Evolutionary conservation across 2,888 invertebrate species (phyloP).

Genomic region (Leptopilina syphax): DNA sequence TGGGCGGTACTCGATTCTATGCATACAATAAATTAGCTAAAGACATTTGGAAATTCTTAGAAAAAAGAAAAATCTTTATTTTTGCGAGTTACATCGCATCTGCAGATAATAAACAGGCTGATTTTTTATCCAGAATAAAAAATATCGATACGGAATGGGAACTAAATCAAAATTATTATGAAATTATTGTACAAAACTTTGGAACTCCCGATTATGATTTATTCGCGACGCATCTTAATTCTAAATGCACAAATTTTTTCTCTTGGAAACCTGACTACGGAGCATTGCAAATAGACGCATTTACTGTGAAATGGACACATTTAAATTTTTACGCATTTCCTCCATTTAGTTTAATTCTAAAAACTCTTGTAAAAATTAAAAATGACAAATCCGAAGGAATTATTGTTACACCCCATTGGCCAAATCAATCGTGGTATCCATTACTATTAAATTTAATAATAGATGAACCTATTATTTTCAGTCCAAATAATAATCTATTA

Average conservation of each 20-base stretch:
- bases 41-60: background rate
- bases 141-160: conserved; percentile 44
- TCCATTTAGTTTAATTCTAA: conserved; percentile 48
- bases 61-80: background rate
- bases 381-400: conserved; percentile 46
- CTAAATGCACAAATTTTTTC: conserved; percentile 45
- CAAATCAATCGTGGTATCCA: conserved; percentile 47
- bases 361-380: conserved; percentile 44
- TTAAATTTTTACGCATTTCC: conserved; percentile 50
- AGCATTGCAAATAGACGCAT: background rate
- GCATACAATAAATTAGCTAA: background rate
- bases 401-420: conserved; percentile 43
- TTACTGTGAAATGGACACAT: conserved; percentile 43
- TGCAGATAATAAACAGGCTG: conserved; percentile 31
- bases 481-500: conserved; percentile 43
- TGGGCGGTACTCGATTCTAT: background rate
- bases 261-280: conserved; percentile 43
- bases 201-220: conserved; percentile 45
- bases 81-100: conserved; percentile 42
- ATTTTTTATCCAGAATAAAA: conserved; percentile 47
- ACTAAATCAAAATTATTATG: conserved; percentile 13
- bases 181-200: conserved; percentile 32
- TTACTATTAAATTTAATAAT: conserved; percentile 43
- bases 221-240: conserved; percentile 43
- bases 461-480: conserved; percentile 43